A percentile compares a stretch with the other conserved stretches of the same genome.
phyloP scores from a whole-genome alignment of 2,797 vertebrate genomes.

The Bradypodion ventrale region DNA sequence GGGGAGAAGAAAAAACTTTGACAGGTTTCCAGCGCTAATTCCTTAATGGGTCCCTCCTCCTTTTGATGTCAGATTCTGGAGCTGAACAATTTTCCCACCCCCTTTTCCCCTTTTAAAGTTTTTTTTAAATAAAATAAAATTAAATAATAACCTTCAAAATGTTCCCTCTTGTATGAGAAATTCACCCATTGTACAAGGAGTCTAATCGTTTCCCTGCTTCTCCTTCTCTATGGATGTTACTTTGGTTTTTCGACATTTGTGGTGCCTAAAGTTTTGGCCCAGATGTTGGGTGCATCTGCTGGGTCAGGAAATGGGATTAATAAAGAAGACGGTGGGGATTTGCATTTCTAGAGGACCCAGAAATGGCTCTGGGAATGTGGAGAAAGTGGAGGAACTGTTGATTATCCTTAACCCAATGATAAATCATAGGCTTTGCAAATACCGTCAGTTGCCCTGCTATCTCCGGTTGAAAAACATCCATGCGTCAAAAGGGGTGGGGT shows the following conservation, averaged over 20 bases:
- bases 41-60: constrained; percentile 52
- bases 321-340: too few relatives aligned
- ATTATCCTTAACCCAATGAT: too few relatives aligned
- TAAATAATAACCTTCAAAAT: not conserved
- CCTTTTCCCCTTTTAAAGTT: not conserved
- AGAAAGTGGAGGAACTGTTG: not conserved
- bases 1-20: constrained; percentile 39
- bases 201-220: not conserved
- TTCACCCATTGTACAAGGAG: not conserved
- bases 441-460: too few relatives aligned
- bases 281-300: not conserved
- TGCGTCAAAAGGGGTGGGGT: too few relatives aligned
- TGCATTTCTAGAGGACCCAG: not conserved
- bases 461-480: too few relatives aligned
- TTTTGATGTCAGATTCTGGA: not conserved
- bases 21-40: constrained; percentile 54
- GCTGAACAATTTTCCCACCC: not conserved
- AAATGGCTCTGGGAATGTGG: too few relatives aligned
- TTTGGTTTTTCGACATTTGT: not conserved
- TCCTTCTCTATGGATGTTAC: not conserved
- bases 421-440: not conserved
- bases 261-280: too few relatives aligned
- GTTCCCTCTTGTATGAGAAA: not conserved
- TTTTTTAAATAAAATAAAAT: not conserved
- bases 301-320: too few relatives aligned